Percentiles rank a stretch among this genome's conserved stretches.
Evolutionary conservation across 2,888 invertebrate genomes (phyloP).

Genomic region (Seladonia tumulorum): DNA sequence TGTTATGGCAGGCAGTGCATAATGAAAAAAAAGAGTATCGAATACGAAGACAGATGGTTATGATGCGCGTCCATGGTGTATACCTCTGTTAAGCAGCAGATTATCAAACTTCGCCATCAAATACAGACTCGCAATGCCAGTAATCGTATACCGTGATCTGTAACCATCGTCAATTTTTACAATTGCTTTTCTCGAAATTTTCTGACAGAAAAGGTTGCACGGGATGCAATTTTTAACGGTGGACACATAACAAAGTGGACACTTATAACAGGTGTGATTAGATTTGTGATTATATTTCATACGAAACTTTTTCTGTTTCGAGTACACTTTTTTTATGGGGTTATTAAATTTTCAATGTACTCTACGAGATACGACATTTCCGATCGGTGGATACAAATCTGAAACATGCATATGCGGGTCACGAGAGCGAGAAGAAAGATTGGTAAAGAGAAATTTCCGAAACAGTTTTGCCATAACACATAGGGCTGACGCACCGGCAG

Average conservation of each 20-base stretch:
- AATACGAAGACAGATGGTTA: constrained; percentile 69
- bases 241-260: neutral
- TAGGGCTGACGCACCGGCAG: constrained; percentile 23
- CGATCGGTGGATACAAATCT: neutral
- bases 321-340: too few relatives aligned
- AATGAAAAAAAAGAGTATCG: constrained; percentile 65
- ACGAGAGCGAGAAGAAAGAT: constrained; percentile 6
- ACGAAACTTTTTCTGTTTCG: too few relatives aligned
- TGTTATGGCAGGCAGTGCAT: constrained; percentile 54
- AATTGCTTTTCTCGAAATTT: neutral
- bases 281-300: too few relatives aligned
- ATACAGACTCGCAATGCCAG: neutral
- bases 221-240: neutral
- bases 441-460: constrained; percentile 59
- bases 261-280: too few relatives aligned
- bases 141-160: neutral
- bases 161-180: neutral
- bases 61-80: constrained; percentile 46
- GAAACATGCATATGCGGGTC: neutral
- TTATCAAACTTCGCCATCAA: constrained; percentile 29
- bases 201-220: neutral
- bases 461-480: constrained; percentile 58
- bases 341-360: neutral
- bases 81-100: constrained; percentile 55
- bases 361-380: neutral